phyloP scores from a whole-genome alignment of 1,140 invertebrate genomes.

The Mizuhopecten yessoensis region DNA sequence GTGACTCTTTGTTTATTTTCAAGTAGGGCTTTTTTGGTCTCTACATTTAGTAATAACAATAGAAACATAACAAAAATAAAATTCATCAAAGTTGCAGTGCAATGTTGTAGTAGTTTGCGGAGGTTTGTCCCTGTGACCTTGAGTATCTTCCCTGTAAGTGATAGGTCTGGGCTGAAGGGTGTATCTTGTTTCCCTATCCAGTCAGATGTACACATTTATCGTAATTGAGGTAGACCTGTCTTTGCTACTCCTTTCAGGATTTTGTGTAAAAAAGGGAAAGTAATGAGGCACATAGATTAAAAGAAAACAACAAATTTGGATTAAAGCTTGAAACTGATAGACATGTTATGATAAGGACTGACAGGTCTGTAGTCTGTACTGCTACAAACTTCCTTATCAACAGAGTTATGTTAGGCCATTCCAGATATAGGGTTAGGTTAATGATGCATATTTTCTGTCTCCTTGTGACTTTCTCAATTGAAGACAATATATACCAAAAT shows the following conservation, averaged over 20 bases:
- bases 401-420: slow-evolving; percentile 1
- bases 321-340: slow-evolving; percentile 40
- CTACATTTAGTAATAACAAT: too few species aligned
- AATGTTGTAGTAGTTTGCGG: background rate
- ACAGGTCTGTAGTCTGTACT: background rate
- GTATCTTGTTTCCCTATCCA: slow-evolving; percentile 10
- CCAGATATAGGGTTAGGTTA: background rate
- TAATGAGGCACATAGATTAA: slow-evolving; percentile 24
- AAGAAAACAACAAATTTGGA: slow-evolving; percentile 32
- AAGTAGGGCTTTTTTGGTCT: too few species aligned
- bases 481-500: too few species aligned
- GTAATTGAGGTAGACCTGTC: slow-evolving; percentile 6
- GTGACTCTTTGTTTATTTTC: too few species aligned
- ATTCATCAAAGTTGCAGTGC: too few species aligned
- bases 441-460: background rate
- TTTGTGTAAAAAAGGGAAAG: background rate
- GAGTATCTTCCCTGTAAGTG: background rate
- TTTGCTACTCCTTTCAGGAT: background rate
- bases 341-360: slow-evolving; percentile 51
- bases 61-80: too few species aligned
- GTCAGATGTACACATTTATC: background rate
- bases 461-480: background rate
- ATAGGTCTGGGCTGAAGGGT: background rate
- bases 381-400: background rate
- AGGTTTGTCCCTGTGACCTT: background rate